phyloP scores from a whole-genome alignment of 2,888 invertebrate genomes.

The Clanis bilineata region DNA sequence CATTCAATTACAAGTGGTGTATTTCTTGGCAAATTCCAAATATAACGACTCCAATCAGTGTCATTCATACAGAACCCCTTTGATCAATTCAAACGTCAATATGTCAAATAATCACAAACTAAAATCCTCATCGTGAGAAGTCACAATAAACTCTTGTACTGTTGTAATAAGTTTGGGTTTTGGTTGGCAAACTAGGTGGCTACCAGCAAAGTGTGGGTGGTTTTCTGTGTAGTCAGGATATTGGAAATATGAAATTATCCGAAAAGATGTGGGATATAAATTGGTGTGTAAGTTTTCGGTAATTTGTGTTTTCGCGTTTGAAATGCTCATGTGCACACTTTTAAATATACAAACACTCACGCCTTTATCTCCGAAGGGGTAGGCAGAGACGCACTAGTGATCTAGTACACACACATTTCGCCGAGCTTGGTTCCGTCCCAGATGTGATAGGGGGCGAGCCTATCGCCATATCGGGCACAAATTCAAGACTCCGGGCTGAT shows the following conservation, averaged over 20 bases:
- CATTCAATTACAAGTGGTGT: background rate
- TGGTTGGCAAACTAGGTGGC: too few species aligned
- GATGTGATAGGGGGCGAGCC: too few species aligned
- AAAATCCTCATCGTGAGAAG: background rate
- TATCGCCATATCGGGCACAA: too few species aligned
- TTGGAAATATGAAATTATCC: background rate
- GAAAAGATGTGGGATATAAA: background rate
- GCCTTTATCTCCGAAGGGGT: too few species aligned
- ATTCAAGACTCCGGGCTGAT: too few species aligned
- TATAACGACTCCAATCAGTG: slow-evolving; percentile 1
- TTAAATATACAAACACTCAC: too few species aligned
- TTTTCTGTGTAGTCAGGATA: background rate
- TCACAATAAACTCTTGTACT: too few species aligned
- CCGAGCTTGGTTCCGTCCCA: too few species aligned
- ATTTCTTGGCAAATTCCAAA: background rate
- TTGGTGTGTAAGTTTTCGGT: background rate
- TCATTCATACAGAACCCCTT: background rate
- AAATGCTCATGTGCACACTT: too few species aligned
- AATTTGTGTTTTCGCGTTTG: background rate
- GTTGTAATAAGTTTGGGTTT: background rate
- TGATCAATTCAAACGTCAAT: slow-evolving; percentile 3
- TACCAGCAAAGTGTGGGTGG: background rate
- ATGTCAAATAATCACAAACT: background rate
- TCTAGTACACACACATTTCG: too few species aligned
- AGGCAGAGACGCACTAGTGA: too few species aligned